Conservation (phyloP, 2,113 vertebrate species). For the Zingel zingel region DNA sequence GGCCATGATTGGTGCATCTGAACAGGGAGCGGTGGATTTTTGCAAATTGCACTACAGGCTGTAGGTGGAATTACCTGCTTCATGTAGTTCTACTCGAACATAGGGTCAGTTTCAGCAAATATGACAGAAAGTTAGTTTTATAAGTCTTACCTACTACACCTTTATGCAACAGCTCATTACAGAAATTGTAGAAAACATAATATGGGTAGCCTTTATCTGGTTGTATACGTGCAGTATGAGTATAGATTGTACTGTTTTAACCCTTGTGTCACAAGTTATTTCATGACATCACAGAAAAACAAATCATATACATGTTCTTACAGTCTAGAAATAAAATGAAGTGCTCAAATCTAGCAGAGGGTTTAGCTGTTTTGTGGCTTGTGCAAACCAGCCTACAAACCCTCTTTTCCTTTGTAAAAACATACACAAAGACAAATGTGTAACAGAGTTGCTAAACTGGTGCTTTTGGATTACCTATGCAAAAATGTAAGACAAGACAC, state of each 20-base stretch:
- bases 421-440: slow-evolving; percentile 10
- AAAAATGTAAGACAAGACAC: slow-evolving; percentile 57
- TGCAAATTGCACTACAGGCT: no score
- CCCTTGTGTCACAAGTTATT: slow-evolving; percentile 1
- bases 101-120: no score
- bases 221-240: slow-evolving; percentile 25
- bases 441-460: slow-evolving; percentile 24
- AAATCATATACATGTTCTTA: neutral
- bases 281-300: slow-evolving; percentile 29
- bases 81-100: no score
- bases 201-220: neutral
- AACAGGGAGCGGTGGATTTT: no score
- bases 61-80: no score
- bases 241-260: neutral
- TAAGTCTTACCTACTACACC: no score
- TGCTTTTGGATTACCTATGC: slow-evolving; percentile 43
- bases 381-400: neutral
- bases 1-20: no score
- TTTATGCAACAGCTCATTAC: slow-evolving; percentile 29
- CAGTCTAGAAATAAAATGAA: neutral
- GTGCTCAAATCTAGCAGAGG: slow-evolving; percentile 16
- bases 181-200: slow-evolving; percentile 37
- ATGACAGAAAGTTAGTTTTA: no score
- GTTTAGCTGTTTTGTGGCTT: slow-evolving; percentile 11
- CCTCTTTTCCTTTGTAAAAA: slow-evolving; percentile 17